A percentile compares a stretch with the other conserved stretches of the same genome.
phyloP scores from a whole-genome alignment of 1,140 invertebrate species.

The Procambarus virginalis region DNA sequence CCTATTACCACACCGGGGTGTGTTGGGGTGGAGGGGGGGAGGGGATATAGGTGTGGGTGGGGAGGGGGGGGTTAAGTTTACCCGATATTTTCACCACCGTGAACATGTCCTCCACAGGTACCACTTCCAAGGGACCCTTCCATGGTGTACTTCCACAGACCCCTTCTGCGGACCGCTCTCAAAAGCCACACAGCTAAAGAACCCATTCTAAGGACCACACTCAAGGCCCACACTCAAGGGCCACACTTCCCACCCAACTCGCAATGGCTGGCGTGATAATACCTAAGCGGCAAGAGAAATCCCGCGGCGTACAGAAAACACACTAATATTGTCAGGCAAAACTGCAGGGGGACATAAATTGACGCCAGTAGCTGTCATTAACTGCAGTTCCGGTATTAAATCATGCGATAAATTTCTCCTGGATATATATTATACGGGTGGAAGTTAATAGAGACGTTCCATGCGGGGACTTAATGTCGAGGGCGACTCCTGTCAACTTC shows the following conservation, averaged over 20 bases:
- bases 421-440: background rate
- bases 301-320: background rate
- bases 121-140: too few species aligned
- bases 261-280: background rate
- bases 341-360: background rate
- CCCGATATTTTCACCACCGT: too few species aligned
- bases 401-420: background rate
- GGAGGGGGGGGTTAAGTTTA: too few species aligned
- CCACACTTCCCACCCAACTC: background rate
- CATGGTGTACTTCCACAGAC: too few species aligned
- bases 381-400: constrained; percentile 1
- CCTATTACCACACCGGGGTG: too few species aligned
- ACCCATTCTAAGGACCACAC: too few species aligned
- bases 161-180: too few species aligned
- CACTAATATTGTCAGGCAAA: background rate
- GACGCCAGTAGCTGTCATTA: background rate
- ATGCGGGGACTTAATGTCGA: background rate
- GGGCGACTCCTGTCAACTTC: background rate
- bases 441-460: background rate
- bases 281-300: background rate
- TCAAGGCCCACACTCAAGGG: background rate
- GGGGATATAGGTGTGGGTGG: too few species aligned
- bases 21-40: too few species aligned
- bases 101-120: too few species aligned
- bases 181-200: too few species aligned